Base-by-base conservation (phyloP, 2,113 vertebrate species). In the Anthoscopus minutus region DNA sequence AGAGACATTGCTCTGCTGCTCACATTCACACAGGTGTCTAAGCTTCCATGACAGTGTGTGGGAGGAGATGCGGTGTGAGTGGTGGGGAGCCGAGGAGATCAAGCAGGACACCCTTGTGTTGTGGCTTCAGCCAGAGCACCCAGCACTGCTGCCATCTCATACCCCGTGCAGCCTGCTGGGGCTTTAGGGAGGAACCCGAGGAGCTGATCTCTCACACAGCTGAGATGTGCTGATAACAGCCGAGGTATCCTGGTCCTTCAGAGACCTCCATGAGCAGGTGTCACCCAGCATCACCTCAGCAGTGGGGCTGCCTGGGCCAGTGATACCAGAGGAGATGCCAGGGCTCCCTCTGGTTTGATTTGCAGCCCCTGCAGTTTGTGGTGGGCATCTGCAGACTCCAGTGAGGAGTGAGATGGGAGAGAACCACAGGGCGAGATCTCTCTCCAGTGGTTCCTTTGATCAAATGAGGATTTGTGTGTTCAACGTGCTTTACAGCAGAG, bases 391-490 rank as follows among this genome's bases (percentile, higher is more conserved):
- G 67, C 42, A 85, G 5, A 13, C 31, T 67, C 7, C 3, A 45
- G 48, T 1, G 27, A 27, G 37, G 57, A 79, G 40, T 44, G 67
- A 35, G 33, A 48, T 23, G 2, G 73, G 81, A 40, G 57, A 71
- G 70, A 77, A 7, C 17, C 61, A 4, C 24, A 21, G 70, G 51
- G 64, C 13, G 35, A 61, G 67, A 47, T 83, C 50, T 86, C 27
- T 86, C 40, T 64, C 18, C 76, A 9, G 54, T 5, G 79, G 79
- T 92, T 88, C 3, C 82, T 95, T 93, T 96, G 91, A 94, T 96
- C 92, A 37, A 74, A 92, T 20, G 62, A 60, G 67, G 76, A 62
- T 90, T 70, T 83, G 95, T 42, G 44, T 5, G 1, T 44, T 4
- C 1, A 0, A 35, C 1, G 2, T 16, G n/a, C 74, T 72, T 57